These are phyloP conservation scores for Rhodeus uyekii DNA, from an alignment of 2,797 vertebrate species.

Conservation along the genomic window DNA sequence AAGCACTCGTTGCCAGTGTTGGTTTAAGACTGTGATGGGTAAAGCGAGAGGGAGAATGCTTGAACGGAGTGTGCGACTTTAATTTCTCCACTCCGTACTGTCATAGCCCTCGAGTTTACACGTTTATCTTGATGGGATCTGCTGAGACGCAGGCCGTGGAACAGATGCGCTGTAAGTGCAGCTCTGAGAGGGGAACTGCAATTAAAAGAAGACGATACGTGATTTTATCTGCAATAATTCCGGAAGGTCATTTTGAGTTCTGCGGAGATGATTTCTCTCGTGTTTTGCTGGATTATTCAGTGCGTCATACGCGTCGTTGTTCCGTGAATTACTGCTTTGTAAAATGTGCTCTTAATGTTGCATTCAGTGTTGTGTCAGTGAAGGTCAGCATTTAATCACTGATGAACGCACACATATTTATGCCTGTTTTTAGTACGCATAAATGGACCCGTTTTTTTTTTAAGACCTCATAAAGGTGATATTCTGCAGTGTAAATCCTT, in stretches of 20 bases:
- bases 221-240: constrained; percentile 43
- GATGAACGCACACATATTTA: constrained; percentile 41
- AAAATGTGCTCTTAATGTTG: constrained; percentile 46
- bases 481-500: constrained; percentile 47
- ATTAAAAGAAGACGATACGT: constrained; percentile 28
- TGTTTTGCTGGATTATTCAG: constrained; percentile 29
- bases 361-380: constrained; percentile 21
- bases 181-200: constrained; percentile 37
- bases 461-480: constrained; percentile 48
- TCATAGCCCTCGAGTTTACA: constrained; percentile 41
- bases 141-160: constrained; percentile 38
- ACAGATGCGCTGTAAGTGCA: constrained; percentile 41
- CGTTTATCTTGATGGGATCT: constrained; percentile 52
- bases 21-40: constrained; percentile 38
- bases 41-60: neutral
- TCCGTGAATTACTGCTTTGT: constrained; percentile 21
- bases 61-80: constrained; percentile 23
- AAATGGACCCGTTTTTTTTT: constrained; percentile 55
- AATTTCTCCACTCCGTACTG: constrained; percentile 41
- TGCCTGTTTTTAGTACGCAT: constrained; percentile 48
- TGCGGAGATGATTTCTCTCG: neutral
- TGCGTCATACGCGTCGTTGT: neutral
- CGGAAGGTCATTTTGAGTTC: constrained; percentile 40
- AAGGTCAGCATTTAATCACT: constrained; percentile 38
- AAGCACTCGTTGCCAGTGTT: constrained; percentile 18